A percentile compares a stretch with the other conserved stretches of the same genome.
Conservation (phyloP, 2,797 vertebrate species). For the Crypturellus tataupa region DNA sequence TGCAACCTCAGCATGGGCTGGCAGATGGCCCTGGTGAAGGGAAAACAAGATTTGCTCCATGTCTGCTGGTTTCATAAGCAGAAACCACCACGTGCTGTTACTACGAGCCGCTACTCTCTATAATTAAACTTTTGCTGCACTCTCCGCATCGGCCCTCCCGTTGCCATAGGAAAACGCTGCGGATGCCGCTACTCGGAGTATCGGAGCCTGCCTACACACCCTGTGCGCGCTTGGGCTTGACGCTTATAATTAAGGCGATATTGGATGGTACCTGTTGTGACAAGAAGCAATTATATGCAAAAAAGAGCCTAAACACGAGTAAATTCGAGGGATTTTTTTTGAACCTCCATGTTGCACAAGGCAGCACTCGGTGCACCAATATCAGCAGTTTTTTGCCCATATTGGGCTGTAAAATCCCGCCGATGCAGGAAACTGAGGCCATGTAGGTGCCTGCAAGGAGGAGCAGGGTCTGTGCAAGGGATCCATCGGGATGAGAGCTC, state of each 20-base stretch:
- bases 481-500: background rate
- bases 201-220: background rate
- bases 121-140: background rate
- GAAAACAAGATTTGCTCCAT: background rate
- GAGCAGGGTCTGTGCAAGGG: accelerated
- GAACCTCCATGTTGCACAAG: slow-evolving; percentile 59
- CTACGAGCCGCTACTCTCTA: background rate
- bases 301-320: slow-evolving; percentile 55
- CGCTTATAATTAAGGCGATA: slow-evolving; percentile 35
- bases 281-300: slow-evolving; percentile 62
- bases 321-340: slow-evolving; percentile 21
- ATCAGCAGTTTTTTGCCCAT: background rate
- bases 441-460: background rate
- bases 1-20: background rate
- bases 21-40: background rate
- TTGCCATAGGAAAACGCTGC: background rate
- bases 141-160: background rate
- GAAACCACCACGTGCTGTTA: background rate
- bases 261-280: slow-evolving; percentile 11
- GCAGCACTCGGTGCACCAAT: background rate
- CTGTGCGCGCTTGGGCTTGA: background rate
- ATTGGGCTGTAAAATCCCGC: background rate
- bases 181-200: background rate
- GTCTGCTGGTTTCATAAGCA: background rate
- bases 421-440: background rate